These are phyloP conservation scores for Dipodomys merriami DNA, from an alignment of 2,113 vertebrate genomes.

Conservation along the genomic window DNA sequence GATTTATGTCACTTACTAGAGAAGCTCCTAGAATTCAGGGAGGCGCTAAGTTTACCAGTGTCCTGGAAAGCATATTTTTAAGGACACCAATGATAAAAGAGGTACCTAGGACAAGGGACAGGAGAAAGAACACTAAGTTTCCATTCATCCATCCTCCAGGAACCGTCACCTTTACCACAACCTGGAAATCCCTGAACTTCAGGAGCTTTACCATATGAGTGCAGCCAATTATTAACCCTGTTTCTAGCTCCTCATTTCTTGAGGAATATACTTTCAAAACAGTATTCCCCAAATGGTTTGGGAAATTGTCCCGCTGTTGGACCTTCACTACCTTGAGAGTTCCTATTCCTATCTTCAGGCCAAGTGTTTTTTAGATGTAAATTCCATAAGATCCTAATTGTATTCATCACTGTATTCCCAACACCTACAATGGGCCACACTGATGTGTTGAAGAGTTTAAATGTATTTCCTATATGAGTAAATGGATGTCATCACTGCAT, in stretches of 20 bases:
- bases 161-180: neutral
- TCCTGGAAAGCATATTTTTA: neutral
- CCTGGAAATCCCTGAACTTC: neutral
- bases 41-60: neutral
- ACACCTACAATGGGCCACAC: neutral
- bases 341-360: neutral
- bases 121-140: no score
- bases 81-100: neutral
- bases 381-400: neutral
- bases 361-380: neutral
- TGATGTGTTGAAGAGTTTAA: neutral
- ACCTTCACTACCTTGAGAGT: neutral
- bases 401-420: conserved; percentile 13
- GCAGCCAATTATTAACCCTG: no score
- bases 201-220: neutral
- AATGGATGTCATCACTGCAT: neutral
- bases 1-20: neutral
- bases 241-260: neutral
- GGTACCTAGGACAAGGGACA: neutral
- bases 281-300: neutral
- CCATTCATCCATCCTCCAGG: neutral
- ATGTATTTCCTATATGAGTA: neutral
- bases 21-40: neutral
- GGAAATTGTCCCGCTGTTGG: neutral
- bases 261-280: neutral